These are phyloP conservation scores for Dysdera silvatica DNA, from an alignment of 1,140 invertebrate species.

Conservation along the genomic window DNA sequence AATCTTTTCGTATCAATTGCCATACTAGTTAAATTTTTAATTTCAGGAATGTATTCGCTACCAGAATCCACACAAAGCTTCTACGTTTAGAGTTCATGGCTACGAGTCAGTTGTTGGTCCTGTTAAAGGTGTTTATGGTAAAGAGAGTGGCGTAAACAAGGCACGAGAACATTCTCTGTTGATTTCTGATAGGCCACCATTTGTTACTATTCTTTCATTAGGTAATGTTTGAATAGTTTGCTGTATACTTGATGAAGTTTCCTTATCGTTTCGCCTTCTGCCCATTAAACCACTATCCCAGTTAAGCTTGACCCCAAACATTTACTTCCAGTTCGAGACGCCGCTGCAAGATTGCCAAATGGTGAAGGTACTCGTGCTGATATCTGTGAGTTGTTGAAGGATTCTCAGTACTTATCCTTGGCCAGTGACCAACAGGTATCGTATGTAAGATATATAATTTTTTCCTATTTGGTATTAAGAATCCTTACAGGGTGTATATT, in stretches of 20 bases:
- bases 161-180: constrained; percentile 75
- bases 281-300: no score
- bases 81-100: constrained; percentile 73
- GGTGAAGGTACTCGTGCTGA: constrained; percentile 86
- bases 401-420: constrained; percentile 72
- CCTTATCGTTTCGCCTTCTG: no score
- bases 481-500: no score
- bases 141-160: constrained; percentile 52
- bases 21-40: constrained; percentile 1
- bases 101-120: constrained; percentile 83
- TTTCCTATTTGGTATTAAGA: not conserved
- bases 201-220: constrained; percentile 80
- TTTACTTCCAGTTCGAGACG: constrained; percentile 64
- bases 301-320: no score
- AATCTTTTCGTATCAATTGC: not conserved
- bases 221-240: no score
- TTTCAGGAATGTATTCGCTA: constrained; percentile 61
- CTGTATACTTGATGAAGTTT: no score
- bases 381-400: constrained; percentile 72
- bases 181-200: constrained; percentile 73
- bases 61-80: constrained; percentile 73
- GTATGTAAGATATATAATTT: constrained; percentile 32
- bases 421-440: constrained; percentile 57
- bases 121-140: constrained; percentile 72
- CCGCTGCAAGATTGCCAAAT: constrained; percentile 79